A percentile compares a stretch with the other conserved stretches of the same genome.
Conservation (phyloP, 2,113 vertebrate genomes). For the Oncorhynchus clarkii region DNA sequence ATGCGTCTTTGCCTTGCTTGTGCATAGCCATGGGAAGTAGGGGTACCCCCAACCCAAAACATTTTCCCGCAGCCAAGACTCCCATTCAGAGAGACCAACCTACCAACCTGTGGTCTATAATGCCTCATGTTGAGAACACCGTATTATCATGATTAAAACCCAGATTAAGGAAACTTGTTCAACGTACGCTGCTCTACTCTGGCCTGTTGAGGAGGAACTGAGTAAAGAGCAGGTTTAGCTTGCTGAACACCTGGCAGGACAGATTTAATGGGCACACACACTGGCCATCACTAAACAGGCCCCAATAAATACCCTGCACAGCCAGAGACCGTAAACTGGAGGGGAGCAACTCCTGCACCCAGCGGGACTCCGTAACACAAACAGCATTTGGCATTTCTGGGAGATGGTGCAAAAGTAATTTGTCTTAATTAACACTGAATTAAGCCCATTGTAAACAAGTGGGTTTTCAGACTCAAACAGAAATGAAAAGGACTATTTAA, state of each 20-base stretch:
- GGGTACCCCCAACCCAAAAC: too few relatives aligned
- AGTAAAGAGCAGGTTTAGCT: conserved; percentile 35
- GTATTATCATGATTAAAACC: conserved; percentile 23
- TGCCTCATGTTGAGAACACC: not conserved
- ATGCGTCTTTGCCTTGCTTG: too few relatives aligned
- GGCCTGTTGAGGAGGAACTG: conserved; percentile 33
- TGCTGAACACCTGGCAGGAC: conserved; percentile 60
- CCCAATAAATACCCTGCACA: conserved; percentile 74
- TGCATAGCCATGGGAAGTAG: too few relatives aligned
- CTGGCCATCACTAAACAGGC: conserved; percentile 55
- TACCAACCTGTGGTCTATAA: not conserved
- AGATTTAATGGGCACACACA: conserved; percentile 21
- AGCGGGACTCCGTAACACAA: conserved; percentile 58
- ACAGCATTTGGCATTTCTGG: conserved; percentile 67
- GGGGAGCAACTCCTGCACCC: conserved; percentile 55
- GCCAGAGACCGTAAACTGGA: conserved; percentile 68
- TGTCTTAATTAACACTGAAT: conserved; percentile 53
- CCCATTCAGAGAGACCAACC: not conserved
- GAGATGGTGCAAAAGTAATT: conserved; percentile 52
- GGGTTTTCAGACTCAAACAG: conserved; percentile 31
- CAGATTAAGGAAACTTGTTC: conserved; percentile 12
- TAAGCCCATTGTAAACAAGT: conserved; percentile 41
- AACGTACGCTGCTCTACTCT: conserved; percentile 17
- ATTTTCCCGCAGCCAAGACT: not conserved
- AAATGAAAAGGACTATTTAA: conserved; percentile 25